Evolutionary conservation across 37 sponge, comb jelly and placozoan species (phyloP).

Genomic region (Geodia barretti): DNA sequence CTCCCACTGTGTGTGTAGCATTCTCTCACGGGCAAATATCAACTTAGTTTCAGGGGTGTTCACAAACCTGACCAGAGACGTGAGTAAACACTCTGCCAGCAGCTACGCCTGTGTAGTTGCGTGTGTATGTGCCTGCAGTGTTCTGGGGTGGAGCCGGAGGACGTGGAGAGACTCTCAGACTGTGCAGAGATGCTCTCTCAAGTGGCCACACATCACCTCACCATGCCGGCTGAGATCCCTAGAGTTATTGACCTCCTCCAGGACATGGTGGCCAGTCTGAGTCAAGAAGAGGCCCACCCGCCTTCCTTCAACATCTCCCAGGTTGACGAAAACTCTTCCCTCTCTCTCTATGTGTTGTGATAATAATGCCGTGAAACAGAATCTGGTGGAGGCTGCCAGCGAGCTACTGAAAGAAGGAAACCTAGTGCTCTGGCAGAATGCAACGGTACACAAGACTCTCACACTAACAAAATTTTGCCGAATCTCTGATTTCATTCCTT

Average conservation of each 20-base stretch:
- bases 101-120: background rate
- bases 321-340: background rate
- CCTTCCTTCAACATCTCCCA: background rate
- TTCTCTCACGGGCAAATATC: background rate
- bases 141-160: background rate
- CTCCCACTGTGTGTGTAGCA: too few relatives aligned
- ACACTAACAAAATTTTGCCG: background rate
- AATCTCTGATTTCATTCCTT: background rate
- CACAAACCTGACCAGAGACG: background rate
- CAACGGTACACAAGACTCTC: background rate
- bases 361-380: background rate
- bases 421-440: conserved; percentile 4
- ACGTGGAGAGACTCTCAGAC: background rate
- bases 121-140: background rate
- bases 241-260: background rate
- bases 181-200: background rate
- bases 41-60: background rate
- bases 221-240: conserved; percentile 5
- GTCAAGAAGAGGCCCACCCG: background rate
- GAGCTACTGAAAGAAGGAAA: conserved; percentile 7
- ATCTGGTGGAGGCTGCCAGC: conserved; percentile 25
- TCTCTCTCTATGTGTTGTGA: background rate
- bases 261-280: background rate
- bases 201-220: background rate
- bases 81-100: background rate